These are phyloP conservation scores for Lerema accius DNA, from an alignment of 1,140 invertebrate genomes.

Conservation along the genomic window DNA sequence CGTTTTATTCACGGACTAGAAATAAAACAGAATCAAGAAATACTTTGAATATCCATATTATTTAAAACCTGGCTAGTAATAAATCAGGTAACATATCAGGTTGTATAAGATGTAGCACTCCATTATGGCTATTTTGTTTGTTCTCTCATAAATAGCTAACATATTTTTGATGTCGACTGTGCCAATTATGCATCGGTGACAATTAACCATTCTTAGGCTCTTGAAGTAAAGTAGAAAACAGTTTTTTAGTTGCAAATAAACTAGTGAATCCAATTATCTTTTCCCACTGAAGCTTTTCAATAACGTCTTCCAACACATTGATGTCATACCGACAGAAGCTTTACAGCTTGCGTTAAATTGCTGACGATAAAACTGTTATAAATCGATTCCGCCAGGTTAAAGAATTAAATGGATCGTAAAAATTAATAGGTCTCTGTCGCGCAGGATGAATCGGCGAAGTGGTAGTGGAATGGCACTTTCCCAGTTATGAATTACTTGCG, in stretches of 20 bases:
- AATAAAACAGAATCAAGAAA: too few relatives aligned
- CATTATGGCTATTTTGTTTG: too few relatives aligned
- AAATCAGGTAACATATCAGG: too few relatives aligned
- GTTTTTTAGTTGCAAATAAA: slow-evolving; percentile 50
- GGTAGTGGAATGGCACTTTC: slow-evolving; percentile 57
- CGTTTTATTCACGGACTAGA: too few relatives aligned
- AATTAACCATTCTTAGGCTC: too few relatives aligned
- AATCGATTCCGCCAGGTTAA: slow-evolving; percentile 78
- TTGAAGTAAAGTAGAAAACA: too few relatives aligned
- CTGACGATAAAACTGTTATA: slow-evolving; percentile 74
- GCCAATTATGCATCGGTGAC: too few relatives aligned
- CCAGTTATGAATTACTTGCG: slow-evolving; percentile 74
- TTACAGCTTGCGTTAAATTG: slow-evolving; percentile 67
- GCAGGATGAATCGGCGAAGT: slow-evolving; percentile 45
- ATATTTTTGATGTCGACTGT: too few relatives aligned
- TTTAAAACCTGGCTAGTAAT: too few relatives aligned
- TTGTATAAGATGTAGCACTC: too few relatives aligned
- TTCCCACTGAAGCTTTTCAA: slow-evolving; percentile 53
- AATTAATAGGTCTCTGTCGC: slow-evolving; percentile 75
- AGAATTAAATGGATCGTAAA: slow-evolving; percentile 80
- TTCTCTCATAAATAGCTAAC: too few relatives aligned
- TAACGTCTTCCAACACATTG: slow-evolving; percentile 30
- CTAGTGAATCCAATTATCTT: slow-evolving; percentile 61
- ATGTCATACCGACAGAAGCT: slow-evolving; percentile 62
- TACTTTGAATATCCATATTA: too few relatives aligned